Conservation (phyloP, 2,113 vertebrate genomes). For the Tragulus kanchil region DNA sequence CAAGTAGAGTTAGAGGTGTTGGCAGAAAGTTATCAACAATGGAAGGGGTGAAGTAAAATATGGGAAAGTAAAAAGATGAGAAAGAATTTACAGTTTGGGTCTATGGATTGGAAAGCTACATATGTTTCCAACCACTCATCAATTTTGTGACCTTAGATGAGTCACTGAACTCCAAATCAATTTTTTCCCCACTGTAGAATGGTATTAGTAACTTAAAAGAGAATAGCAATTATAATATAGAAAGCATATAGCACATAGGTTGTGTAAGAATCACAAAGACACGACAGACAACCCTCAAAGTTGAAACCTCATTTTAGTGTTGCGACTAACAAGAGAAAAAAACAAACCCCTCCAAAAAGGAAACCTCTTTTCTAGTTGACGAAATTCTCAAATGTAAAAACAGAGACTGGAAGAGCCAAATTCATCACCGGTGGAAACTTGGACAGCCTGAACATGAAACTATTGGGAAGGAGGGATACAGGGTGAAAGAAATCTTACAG, state of each 20-base stretch:
- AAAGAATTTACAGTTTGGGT: background rate
- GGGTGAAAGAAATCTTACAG: constrained; percentile 6
- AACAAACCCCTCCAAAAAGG: background rate
- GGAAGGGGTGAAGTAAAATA: background rate
- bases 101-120: background rate
- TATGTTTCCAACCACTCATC: background rate
- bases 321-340: constrained; percentile 55
- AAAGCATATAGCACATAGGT: background rate
- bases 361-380: constrained; percentile 45
- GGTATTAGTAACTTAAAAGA: background rate
- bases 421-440: background rate
- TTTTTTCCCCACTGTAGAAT: background rate
- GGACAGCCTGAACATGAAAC: background rate
- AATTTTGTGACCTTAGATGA: background rate
- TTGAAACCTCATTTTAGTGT: too few relatives aligned
- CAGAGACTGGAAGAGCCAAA: background rate
- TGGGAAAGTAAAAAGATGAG: background rate
- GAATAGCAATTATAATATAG: background rate
- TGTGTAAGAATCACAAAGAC: background rate
- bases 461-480: background rate
- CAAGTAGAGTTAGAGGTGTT: background rate
- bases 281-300: too few relatives aligned
- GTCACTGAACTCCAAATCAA: background rate
- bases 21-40: background rate
- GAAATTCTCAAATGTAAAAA: constrained; percentile 53